These are phyloP conservation scores for Tetramorium alpestre DNA, from an alignment of 1,140 invertebrate species.

Conservation along the genomic window DNA sequence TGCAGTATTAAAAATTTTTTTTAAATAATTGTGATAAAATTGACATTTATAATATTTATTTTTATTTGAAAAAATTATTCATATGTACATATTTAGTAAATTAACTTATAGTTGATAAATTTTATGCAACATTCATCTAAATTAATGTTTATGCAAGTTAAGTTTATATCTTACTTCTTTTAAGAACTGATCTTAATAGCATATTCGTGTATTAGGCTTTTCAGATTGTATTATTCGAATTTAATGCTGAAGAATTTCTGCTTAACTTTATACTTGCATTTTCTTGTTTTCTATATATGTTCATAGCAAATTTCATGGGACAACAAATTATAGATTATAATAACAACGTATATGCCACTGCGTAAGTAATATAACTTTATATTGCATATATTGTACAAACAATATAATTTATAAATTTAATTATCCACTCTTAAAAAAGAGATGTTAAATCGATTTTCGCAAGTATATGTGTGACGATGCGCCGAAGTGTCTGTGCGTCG, in stretches of 20 bases:
- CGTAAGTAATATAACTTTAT: constrained; percentile 17
- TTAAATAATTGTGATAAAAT: no score
- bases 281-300: neutral
- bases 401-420: neutral
- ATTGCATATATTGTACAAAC: neutral
- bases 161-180: no score
- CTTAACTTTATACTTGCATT: rapidly evolving
- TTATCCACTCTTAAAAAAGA: no score
- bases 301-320: neutral
- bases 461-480: no score
- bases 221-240: neutral
- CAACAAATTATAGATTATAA: constrained; percentile 17
- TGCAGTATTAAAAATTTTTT: no score
- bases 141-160: no score
- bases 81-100: neutral
- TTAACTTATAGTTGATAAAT: neutral
- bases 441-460: no score
- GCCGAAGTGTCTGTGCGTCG: no score
- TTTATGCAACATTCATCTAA: no score
- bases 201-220: neutral
- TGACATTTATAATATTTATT: no score
- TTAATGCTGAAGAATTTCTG: neutral
- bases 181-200: neutral
- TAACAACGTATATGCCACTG: neutral
- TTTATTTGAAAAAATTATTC: neutral